Percentiles rank a stretch among this genome's conserved stretches.
These are phyloP conservation scores for Anodontia alba DNA, from an alignment of 2,888 invertebrate species.

Conservation along the genomic window DNA sequence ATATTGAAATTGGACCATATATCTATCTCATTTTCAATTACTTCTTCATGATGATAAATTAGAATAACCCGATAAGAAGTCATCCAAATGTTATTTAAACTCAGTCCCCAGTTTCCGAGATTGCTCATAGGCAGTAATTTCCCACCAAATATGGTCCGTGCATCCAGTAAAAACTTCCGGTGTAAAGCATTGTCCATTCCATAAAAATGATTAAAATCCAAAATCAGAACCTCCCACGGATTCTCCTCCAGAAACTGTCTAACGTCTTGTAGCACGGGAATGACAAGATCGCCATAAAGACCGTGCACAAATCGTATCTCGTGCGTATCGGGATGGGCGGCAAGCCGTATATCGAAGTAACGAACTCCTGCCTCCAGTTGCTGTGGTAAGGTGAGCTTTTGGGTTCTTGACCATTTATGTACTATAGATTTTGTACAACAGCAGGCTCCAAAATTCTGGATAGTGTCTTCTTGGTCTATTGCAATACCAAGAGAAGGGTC, in stretches of 20 bases:
- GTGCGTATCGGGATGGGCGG: constrained; percentile 87
- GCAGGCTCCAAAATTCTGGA: constrained; percentile 87
- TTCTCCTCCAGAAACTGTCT: constrained; percentile 90
- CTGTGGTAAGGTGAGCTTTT: constrained; percentile 88
- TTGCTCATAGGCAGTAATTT: constrained; percentile 87
- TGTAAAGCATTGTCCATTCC: constrained; percentile 89
- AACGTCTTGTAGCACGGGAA: constrained; percentile 88
- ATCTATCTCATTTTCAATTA: constrained; percentile 30
- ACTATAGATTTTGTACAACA: constrained; percentile 86
- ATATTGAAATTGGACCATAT: constrained; percentile 89
- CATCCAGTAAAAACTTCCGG: constrained; percentile 87
- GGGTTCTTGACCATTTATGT: constrained; percentile 93
- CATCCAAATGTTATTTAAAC: constrained; percentile 87
- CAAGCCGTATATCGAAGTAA: constrained; percentile 92
- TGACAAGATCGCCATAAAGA: constrained; percentile 90
- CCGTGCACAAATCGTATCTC: constrained; percentile 92
- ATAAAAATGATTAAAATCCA: constrained; percentile 95
- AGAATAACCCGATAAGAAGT: constrained; percentile 86
- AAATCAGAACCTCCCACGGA: constrained; percentile 90
- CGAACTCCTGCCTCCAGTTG: constrained; percentile 92
- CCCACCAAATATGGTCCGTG: constrained; percentile 87
- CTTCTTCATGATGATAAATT: constrained; percentile 79
- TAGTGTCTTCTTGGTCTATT: constrained; percentile 90
- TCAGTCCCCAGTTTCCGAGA: constrained; percentile 87
- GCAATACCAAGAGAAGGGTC: constrained; percentile 89